A percentile compares a stretch with the other conserved stretches of the same genome.
Conservation (phyloP, 2,888 invertebrate species). For the Tenodera sinensis region DNA sequence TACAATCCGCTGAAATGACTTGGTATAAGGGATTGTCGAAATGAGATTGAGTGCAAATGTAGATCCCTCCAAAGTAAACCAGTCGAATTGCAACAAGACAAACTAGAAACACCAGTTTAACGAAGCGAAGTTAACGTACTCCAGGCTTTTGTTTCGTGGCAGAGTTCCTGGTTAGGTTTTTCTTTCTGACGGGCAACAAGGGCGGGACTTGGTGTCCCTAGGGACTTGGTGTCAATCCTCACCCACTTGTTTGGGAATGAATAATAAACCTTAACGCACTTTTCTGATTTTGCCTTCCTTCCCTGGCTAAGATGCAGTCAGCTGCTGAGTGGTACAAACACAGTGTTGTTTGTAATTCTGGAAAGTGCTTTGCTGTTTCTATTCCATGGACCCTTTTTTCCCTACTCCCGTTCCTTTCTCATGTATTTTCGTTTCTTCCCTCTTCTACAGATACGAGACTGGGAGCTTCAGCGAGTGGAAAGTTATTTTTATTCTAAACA, state of each 20-base stretch:
- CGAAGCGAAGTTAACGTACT: not conserved
- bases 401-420: not conserved
- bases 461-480: constrained; percentile 5
- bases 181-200: not conserved
- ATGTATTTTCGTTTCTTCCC: not conserved
- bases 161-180: not conserved
- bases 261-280: constrained; percentile 27
- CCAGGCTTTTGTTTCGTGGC: not conserved
- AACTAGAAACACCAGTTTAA: not conserved
- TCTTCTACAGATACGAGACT: not conserved
- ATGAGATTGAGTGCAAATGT: not conserved
- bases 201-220: not conserved
- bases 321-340: constrained; percentile 11
- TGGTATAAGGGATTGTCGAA: not conserved
- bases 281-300: constrained; percentile 25
- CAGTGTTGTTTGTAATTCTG: constrained; percentile 23
- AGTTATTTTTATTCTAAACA: constrained; percentile 19
- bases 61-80: not conserved
- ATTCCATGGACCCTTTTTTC: constrained; percentile 4
- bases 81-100: not conserved
- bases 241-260: constrained; percentile 22
- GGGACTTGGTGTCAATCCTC: constrained; percentile 22
- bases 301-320: not conserved
- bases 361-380: constrained; percentile 25
- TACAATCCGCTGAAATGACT: not conserved